Conservation (phyloP, 2,888 invertebrate species). For the Nomada goodeniana region DNA sequence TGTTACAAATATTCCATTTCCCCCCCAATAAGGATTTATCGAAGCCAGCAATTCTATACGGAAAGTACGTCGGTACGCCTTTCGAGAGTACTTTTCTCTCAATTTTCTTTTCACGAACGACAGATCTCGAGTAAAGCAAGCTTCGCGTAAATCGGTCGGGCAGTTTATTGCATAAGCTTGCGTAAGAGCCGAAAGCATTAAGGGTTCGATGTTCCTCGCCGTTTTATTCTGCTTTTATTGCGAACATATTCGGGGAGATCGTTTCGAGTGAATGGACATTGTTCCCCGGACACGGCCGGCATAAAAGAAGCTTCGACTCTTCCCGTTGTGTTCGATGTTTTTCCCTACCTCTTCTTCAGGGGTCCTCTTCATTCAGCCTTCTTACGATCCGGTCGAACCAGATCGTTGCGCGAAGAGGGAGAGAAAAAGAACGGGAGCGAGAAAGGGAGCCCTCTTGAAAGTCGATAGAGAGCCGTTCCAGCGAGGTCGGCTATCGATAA, state of each 20-base stretch:
- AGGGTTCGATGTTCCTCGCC: background rate
- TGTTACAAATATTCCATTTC: too few species aligned
- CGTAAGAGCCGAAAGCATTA: background rate
- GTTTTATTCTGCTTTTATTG: constrained; percentile 49
- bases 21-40: too few species aligned
- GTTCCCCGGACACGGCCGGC: constrained; percentile 41
- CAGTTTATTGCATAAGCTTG: constrained; percentile 3
- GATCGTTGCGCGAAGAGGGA: constrained; percentile 62
- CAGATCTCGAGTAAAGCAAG: too few species aligned
- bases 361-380: constrained; percentile 74
- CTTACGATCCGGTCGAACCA: constrained; percentile 74
- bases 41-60: too few species aligned
- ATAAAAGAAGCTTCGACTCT: constrained; percentile 49
- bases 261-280: constrained; percentile 66
- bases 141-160: too few species aligned
- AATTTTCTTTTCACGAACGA: too few species aligned
- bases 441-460: constrained; percentile 1
- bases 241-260: constrained; percentile 49
- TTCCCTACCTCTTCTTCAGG: constrained; percentile 58
- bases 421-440: background rate
- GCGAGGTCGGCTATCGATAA: constrained; percentile 28
- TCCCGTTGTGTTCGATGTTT: constrained; percentile 54
- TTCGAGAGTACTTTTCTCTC: too few species aligned
- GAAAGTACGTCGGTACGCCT: too few species aligned
- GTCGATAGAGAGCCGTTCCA: constrained; percentile 13